Evolutionary conservation across 2,797 vertebrate species (phyloP), one percentile per base, ranked within the genome.

Genomic region (Melopsittacus undulatus): DNA sequence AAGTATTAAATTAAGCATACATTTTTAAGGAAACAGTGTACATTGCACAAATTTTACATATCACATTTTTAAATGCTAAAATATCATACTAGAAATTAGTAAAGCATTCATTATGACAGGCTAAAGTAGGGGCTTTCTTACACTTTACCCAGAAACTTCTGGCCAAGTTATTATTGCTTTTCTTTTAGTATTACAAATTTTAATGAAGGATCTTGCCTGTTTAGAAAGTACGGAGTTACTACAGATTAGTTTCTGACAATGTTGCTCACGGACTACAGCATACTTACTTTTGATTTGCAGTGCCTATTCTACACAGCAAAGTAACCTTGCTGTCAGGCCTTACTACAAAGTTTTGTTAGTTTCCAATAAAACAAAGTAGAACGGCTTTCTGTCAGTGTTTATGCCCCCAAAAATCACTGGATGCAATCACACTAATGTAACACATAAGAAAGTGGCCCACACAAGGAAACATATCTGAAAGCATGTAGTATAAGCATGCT

Each of bases 361-460:
- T 87, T 56, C 40, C 34, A 67, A 10, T 34, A 74, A 73, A 85
- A 90, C 11, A 13, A 66, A 42, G 21, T 7, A 67, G 15, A 86
- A 76, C 5, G 0, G 0, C 21, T 56, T 89, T 68, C 45, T 67
- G 11, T 42, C 1, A 2, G 34, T 24, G 11, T 11, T 70, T 56
- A 30, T 40, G 52, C 10, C 13, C 12, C 29, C 10, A 5, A 67
- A 75, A 76, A 84, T 42, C 54, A 79, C 18, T 30, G 8, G 4
- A 34, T 21, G 26, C 16, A 57, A 17, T 42, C 13, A 29, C 34
- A 72, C 9, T 21, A 48, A 29, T 3, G 4, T 56, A 68, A 67
- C 26, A n/a, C 15, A 61, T 24, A 8, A 54, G 36, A 61, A 68
- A 63, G 13, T 7, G 19, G 5, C 15, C 45, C 38, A 56, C 10